Percentiles rank a stretch among this genome's conserved stretches.
phyloP scores from a whole-genome alignment of 2,113 vertebrate species.

The Rallus limicola region DNA sequence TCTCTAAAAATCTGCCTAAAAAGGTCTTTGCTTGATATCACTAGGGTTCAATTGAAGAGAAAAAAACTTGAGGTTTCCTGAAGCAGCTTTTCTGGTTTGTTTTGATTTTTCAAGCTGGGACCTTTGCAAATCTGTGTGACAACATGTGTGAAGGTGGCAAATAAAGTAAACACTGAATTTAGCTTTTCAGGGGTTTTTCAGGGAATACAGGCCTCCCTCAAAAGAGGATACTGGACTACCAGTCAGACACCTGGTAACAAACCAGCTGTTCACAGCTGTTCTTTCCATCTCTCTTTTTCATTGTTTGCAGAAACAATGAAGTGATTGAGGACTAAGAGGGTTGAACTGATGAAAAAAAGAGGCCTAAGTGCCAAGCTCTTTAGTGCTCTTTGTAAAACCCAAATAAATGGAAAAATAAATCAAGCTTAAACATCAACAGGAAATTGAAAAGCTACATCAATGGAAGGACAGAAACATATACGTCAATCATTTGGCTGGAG shows the following conservation, averaged over 20 bases:
- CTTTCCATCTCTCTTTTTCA: conserved; percentile 62
- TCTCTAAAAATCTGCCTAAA: not conserved
- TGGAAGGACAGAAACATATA: conserved; percentile 59
- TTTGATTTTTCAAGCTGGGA: not conserved
- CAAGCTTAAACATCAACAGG: conserved; percentile 70
- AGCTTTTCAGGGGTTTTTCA: not conserved
- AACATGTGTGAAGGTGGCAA: not conserved
- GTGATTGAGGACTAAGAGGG: conserved; percentile 52
- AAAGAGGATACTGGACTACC: conserved; percentile 16
- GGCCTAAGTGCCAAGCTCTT: conserved; percentile 57
- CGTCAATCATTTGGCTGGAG: conserved; percentile 72
- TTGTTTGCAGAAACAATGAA: conserved; percentile 72
- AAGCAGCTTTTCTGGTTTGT: not conserved
- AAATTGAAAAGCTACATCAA: conserved; percentile 73
- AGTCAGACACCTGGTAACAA: conserved; percentile 42
- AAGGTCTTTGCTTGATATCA: not conserved
- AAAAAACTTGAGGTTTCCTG: not conserved
- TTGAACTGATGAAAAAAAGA: conserved; percentile 35
- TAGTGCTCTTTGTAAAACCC: conserved; percentile 57
- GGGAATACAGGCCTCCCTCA: not conserved
- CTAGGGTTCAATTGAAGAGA: not conserved
- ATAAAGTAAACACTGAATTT: not conserved
- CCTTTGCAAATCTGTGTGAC: not conserved
- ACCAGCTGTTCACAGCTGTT: conserved; percentile 51
- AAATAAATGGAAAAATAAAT: conserved; percentile 76